These are phyloP conservation scores for Carcharodon carcharias DNA, from an alignment of 2,797 vertebrate species.

Conservation along the genomic window DNA sequence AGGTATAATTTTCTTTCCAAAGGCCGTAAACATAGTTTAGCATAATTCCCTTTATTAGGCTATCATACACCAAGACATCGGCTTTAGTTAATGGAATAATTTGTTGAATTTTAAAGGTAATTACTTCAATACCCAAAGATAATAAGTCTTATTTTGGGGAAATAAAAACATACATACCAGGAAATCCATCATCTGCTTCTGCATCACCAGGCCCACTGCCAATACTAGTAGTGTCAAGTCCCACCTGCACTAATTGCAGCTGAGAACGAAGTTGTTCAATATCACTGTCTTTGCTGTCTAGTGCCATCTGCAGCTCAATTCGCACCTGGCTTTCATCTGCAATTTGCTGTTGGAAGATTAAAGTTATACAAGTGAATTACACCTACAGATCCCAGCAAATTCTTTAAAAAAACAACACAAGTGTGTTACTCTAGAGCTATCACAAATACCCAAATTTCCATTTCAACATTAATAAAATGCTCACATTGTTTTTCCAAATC, in stretches of 20 bases:
- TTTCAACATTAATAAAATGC: background rate
- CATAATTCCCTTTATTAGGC: background rate
- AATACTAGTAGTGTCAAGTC: slow-evolving; percentile 82
- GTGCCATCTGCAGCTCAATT: slow-evolving; percentile 93
- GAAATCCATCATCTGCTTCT: slow-evolving; percentile 87
- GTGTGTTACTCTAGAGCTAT: background rate
- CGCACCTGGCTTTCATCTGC: slow-evolving; percentile 90
- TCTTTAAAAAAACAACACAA: background rate
- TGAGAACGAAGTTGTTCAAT: slow-evolving; percentile 91
- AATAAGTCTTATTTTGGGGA: background rate
- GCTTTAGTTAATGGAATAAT: background rate
- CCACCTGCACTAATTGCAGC: slow-evolving; percentile 78
- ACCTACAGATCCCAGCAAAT: background rate
- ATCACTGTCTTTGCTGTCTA: slow-evolving; percentile 97
- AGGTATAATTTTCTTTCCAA: background rate
- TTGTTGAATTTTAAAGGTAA: background rate
- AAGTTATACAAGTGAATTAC: background rate
- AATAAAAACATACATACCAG: slow-evolving; percentile 62
- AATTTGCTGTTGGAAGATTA: slow-evolving; percentile 69
- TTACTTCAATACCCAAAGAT: background rate
- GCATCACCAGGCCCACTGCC: slow-evolving; percentile 83
- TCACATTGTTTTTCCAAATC: background rate
- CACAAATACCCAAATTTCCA: background rate
- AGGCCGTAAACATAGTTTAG: background rate
- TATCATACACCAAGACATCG: background rate